Base-by-base conservation (phyloP, 2,797 vertebrate genomes). In the Crenichthys baileyi region DNA sequence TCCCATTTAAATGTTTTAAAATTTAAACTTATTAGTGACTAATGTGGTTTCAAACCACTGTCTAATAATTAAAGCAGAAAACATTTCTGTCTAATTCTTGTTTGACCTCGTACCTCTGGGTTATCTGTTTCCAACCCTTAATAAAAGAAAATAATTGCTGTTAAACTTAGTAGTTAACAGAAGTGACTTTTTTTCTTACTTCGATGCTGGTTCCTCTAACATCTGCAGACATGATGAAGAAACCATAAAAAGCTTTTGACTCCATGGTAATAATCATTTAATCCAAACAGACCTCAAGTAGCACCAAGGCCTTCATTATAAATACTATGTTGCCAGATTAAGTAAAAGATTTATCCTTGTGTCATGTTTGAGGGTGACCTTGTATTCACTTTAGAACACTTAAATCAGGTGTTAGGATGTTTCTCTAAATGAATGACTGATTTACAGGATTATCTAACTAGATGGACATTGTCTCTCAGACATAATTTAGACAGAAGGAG, bases 401-500 rank as follows among this genome's bases (percentile, higher is more conserved):
- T 41, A 5, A 46, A 46, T 87, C 79, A 77, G 72, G 80, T 70
- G 80, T 75, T 81, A 75, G 80, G 70, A 56, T 12, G 11, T 82
- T 75, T n/a, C 53, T 78, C 78, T 86, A 24, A 85, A 71, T 79
- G 78, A 85, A 51, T 83, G 78, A 89, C 44, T 41, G 81, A 79
- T 81, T 73, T 70, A 44, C 58, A 65, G 70, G 87, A 87, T 92
- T 84, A 92, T 53, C 72, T 75, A 91, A 90, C 88, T 84, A 88
- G 0, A 13, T 82, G n/a, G 73, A 78, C 83, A 83, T 70, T 85
- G 88, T 87, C 91, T 89, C 88, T 80, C 88, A 85, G 82, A 90
- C 81, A 84, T 55, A 75, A 83, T 89, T 81, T 71, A 68, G 81
- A 90, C 88, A 91, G 87, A 79, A 0, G 48, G 39, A 85, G 72